A percentile compares a stretch with the other conserved stretches of the same genome.
Conservation (phyloP, 2,888 invertebrate genomes). For the Zygothrica quintamaculata region DNA sequence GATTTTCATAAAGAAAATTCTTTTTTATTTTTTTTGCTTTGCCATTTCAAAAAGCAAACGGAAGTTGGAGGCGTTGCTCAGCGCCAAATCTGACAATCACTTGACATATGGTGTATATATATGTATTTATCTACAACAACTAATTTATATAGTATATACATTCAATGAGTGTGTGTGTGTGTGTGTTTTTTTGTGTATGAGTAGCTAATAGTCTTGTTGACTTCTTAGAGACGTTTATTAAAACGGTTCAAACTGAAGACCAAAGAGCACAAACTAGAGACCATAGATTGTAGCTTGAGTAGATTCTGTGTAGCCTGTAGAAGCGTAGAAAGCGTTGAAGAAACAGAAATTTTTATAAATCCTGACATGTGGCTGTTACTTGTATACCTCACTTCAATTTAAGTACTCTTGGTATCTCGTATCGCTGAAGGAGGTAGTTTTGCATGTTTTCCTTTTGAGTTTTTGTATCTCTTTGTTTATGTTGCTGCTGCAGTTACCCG, state of each 20-base stretch:
- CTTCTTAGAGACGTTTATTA: constrained; percentile 47
- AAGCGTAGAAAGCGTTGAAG: constrained; percentile 49
- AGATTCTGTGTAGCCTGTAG: too few species aligned
- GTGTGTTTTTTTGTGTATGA: background rate
- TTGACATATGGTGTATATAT: constrained; percentile 48
- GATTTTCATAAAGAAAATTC: constrained; percentile 1
- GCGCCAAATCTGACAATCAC: constrained; percentile 73
- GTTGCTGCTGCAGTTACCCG: constrained; percentile 23
- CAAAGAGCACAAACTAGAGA: constrained; percentile 8
- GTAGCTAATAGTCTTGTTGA: constrained; percentile 37
- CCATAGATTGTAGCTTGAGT: background rate
- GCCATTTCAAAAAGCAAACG: constrained; percentile 64
- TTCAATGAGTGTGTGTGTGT: background rate
- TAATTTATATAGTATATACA: constrained; percentile 34
- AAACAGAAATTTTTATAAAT: constrained; percentile 28
- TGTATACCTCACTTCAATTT: constrained; percentile 1
- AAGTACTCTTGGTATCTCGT: background rate
- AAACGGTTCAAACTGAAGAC: constrained; percentile 20
- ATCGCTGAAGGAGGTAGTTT: constrained; percentile 21
- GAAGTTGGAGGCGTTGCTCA: constrained; percentile 82
- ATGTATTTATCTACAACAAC: constrained; percentile 28
- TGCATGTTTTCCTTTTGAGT: constrained; percentile 14
- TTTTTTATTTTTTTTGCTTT: constrained; percentile 20
- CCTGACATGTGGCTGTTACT: constrained; percentile 24
- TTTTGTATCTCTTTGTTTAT: constrained; percentile 8